Evolutionary conservation across 1,140 invertebrate species (phyloP).

Genomic region (Zeugodacus cucurbitae): DNA sequence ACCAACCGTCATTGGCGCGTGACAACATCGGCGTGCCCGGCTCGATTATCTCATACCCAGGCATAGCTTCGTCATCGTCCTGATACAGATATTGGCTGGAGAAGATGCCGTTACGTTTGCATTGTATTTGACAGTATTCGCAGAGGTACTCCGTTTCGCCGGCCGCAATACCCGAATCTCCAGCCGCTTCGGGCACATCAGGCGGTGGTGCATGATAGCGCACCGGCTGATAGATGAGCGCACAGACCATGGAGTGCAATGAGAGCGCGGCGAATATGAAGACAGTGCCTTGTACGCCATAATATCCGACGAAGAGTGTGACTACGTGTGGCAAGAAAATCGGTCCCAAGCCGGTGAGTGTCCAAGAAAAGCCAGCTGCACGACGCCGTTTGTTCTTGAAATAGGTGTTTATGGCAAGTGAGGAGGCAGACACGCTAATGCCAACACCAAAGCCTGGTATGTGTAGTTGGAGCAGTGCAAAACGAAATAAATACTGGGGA

Average conservation of each 20-base stretch:
- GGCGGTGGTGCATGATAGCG: slow-evolving; percentile 68
- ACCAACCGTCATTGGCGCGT: slow-evolving; percentile 75
- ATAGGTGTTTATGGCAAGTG: slow-evolving; percentile 72
- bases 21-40: slow-evolving; percentile 75
- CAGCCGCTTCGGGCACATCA: not conserved
- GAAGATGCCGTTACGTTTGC: slow-evolving; percentile 67
- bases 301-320: slow-evolving; percentile 68
- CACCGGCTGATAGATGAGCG: slow-evolving; percentile 73
- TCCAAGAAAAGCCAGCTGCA: slow-evolving; percentile 71
- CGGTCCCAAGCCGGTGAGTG: slow-evolving; percentile 71
- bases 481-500: not conserved
- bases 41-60: slow-evolving; percentile 74
- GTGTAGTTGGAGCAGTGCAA: not conserved
- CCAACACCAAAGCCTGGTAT: slow-evolving; percentile 70
- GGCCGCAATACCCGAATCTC: not conserved
- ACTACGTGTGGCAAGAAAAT: slow-evolving; percentile 71
- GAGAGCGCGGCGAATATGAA: slow-evolving; percentile 71
- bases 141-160: slow-evolving; percentile 45
- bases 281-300: slow-evolving; percentile 70
- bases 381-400: slow-evolving; percentile 71
- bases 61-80: slow-evolving; percentile 71
- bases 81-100: slow-evolving; percentile 76
- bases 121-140: slow-evolving; percentile 56
- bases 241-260: slow-evolving; percentile 70
- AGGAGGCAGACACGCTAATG: slow-evolving; percentile 72